Percentiles rank a stretch among this genome's conserved stretches.
Evolutionary conservation across 1,140 invertebrate genomes (phyloP).

Genomic region (Chlorops oryzae): DNA sequence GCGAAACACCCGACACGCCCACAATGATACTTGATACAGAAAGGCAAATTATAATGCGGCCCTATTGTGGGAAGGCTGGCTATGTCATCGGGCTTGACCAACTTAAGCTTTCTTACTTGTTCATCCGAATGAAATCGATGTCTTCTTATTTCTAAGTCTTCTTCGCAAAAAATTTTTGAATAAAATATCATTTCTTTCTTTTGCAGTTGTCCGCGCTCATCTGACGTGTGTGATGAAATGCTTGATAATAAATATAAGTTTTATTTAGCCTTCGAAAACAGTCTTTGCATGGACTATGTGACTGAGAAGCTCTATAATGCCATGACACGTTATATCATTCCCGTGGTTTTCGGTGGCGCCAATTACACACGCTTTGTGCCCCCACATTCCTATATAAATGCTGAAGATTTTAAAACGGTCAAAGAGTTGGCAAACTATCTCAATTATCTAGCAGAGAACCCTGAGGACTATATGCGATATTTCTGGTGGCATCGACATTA

Average conservation of each 20-base stretch:
- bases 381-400: slow-evolving; percentile 57
- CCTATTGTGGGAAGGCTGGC: too few relatives aligned
- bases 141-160: not conserved
- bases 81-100: too few relatives aligned
- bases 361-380: slow-evolving; percentile 54
- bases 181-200: not conserved
- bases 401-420: slow-evolving; percentile 51
- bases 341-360: slow-evolving; percentile 54
- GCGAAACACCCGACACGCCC: too few relatives aligned
- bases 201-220: slow-evolving; percentile 35
- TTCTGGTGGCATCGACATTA: slow-evolving; percentile 53
- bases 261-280: slow-evolving; percentile 61
- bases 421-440: slow-evolving; percentile 53
- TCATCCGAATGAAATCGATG: too few relatives aligned
- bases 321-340: slow-evolving; percentile 49
- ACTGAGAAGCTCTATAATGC: slow-evolving; percentile 55
- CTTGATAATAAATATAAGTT: slow-evolving; percentile 55
- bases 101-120: too few relatives aligned
- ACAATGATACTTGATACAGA: too few relatives aligned
- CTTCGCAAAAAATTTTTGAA: not conserved
- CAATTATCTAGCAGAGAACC: slow-evolving; percentile 47
- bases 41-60: too few relatives aligned
- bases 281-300: slow-evolving; percentile 52
- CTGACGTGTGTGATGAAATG: slow-evolving; percentile 44
- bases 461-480: slow-evolving; percentile 49